These are phyloP conservation scores for Euthynnus affinis DNA, from an alignment of 2,797 vertebrate species.

Conservation along the genomic window DNA sequence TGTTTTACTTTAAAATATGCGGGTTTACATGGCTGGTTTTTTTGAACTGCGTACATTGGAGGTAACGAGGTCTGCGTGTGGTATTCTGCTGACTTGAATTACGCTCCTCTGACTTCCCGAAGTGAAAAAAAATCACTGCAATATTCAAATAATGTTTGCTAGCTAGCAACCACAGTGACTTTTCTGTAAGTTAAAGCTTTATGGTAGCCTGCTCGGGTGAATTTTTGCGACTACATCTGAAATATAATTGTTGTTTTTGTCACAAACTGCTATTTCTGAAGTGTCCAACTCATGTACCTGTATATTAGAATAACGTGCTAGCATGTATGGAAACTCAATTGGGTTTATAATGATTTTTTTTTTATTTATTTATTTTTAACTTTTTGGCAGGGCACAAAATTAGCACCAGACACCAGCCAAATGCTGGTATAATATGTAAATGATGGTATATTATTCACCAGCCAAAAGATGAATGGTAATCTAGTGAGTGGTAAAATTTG, in stretches of 20 bases:
- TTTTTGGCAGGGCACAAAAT: too few relatives aligned
- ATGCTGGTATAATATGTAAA: too few relatives aligned
- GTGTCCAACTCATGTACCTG: background rate
- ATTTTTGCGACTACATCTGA: background rate
- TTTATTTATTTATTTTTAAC: background rate
- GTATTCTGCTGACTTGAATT: slow-evolving; percentile 8
- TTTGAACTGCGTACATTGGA: background rate
- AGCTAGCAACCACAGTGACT: background rate
- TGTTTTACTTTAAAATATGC: background rate
- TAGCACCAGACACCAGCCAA: too few relatives aligned
- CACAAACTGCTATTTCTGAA: background rate
- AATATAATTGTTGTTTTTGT: background rate
- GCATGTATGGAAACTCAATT: background rate
- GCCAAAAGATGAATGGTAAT: too few relatives aligned
- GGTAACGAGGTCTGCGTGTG: background rate
- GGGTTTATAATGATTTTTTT: background rate
- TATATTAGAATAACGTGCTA: background rate
- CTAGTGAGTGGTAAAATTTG: too few relatives aligned
- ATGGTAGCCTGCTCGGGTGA: too few relatives aligned
- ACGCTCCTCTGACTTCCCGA: background rate
- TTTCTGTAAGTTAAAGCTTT: background rate
- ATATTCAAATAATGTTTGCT: background rate
- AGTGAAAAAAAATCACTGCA: background rate
- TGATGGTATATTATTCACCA: too few relatives aligned
- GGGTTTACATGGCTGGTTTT: background rate